phyloP scores from a whole-genome alignment of 2,888 invertebrate species.

The Ochropleura leucogaster region DNA sequence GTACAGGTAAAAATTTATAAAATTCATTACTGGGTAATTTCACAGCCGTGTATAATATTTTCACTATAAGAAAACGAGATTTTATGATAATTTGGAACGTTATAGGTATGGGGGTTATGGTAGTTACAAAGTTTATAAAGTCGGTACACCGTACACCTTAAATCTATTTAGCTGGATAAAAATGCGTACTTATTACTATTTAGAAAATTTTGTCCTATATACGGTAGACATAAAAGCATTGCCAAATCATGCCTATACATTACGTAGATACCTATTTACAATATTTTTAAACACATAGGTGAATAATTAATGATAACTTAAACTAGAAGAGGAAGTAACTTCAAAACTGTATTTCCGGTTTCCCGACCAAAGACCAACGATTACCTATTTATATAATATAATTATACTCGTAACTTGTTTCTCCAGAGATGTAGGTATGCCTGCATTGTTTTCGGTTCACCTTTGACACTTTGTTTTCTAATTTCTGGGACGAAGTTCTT shows the following conservation, averaged over 20 bases:
- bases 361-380: background rate
- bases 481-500: no score
- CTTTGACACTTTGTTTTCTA: background rate
- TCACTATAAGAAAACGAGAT: slow-evolving; percentile 68
- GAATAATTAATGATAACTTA: background rate
- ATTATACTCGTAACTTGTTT: background rate
- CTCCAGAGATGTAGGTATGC: no score
- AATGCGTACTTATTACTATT: background rate
- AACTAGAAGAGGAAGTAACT: background rate
- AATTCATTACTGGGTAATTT: slow-evolving; percentile 78
- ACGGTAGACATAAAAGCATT: slow-evolving; percentile 13
- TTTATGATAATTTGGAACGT: slow-evolving; percentile 25
- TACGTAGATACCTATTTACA: slow-evolving; percentile 2
- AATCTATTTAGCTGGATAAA: slow-evolving; percentile 11
- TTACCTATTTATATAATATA: no score
- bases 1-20: slow-evolving; percentile 69
- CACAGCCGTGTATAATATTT: slow-evolving; percentile 81
- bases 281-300: background rate
- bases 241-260: background rate
- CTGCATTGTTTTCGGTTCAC: no score
- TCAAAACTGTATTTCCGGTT: background rate
- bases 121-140: slow-evolving; percentile 30
- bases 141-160: slow-evolving; percentile 13
- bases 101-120: slow-evolving; percentile 13
- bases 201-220: slow-evolving; percentile 3